Conservation (phyloP, 2,797 vertebrate species). For the Sebastes vulpes region DNA sequence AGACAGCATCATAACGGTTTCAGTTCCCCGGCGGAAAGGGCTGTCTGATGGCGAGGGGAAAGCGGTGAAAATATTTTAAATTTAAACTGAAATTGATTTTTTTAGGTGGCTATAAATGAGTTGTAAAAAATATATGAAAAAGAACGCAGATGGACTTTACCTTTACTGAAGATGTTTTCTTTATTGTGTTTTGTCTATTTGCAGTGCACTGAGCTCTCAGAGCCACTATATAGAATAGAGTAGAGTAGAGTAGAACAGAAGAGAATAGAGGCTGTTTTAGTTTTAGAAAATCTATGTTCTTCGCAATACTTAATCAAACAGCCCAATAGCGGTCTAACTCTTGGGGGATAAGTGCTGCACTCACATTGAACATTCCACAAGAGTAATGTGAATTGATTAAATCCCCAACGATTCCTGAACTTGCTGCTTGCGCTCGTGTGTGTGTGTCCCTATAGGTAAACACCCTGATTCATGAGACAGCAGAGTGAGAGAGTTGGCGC, state of each 20-base stretch:
- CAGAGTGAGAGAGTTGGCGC: conserved; percentile 29
- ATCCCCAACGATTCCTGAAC: conserved; percentile 42
- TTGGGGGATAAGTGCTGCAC: conserved; percentile 46
- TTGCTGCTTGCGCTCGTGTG: neutral
- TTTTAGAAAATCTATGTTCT: conserved; percentile 45
- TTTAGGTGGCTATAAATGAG: too few relatives aligned
- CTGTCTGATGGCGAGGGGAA: too few relatives aligned
- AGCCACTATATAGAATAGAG: neutral
- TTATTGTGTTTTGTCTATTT: neutral
- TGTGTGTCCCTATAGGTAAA: conserved; percentile 32
- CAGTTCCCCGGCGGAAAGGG: too few relatives aligned
- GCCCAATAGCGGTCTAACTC: conserved; percentile 38
- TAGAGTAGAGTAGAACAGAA: conserved; percentile 1
- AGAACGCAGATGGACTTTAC: too few relatives aligned
- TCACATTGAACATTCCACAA: conserved; percentile 60
- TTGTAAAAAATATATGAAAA: too few relatives aligned
- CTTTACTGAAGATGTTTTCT: neutral
- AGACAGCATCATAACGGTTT: too few relatives aligned
- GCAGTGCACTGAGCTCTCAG: neutral
- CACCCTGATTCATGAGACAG: conserved; percentile 55
- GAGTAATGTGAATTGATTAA: conserved; percentile 77
- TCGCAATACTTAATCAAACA: conserved; percentile 59
- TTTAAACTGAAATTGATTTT: too few relatives aligned
- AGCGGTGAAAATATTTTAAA: too few relatives aligned
- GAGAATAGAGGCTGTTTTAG: conserved; percentile 1